phyloP scores from a whole-genome alignment of 1,140 invertebrate species.

The Aleiodes sp. region DNA sequence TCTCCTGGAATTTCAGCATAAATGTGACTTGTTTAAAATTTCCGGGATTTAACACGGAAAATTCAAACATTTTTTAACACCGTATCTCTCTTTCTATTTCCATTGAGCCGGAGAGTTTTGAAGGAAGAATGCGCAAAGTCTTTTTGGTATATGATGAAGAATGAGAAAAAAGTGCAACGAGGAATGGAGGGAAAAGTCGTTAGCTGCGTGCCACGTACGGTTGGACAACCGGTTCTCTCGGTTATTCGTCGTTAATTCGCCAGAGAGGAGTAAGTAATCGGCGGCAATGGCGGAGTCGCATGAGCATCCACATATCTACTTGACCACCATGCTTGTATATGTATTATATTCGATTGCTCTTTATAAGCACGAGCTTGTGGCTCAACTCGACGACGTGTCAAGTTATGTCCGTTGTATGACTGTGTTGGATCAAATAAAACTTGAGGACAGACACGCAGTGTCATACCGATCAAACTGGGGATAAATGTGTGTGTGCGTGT shows the following conservation, averaged over 20 bases:
- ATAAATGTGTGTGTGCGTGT: not conserved
- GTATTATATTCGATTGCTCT: not conserved
- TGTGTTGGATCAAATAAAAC: slow-evolving; percentile 10
- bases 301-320: slow-evolving; percentile 32
- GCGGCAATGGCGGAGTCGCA: slow-evolving; percentile 17
- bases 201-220: slow-evolving; percentile 50
- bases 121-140: too few species aligned
- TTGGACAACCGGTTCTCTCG: slow-evolving; percentile 58
- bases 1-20: too few species aligned
- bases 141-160: not conserved
- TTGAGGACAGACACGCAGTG: not conserved
- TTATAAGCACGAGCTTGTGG: slow-evolving; percentile 15
- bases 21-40: too few species aligned
- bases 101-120: not conserved
- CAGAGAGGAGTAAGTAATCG: slow-evolving; percentile 55
- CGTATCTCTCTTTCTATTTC: too few species aligned
- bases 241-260: slow-evolving; percentile 62
- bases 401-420: slow-evolving; percentile 23
- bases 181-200: slow-evolving; percentile 43
- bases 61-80: too few species aligned
- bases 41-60: too few species aligned
- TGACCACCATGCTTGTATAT: slow-evolving; percentile 49
- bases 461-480: slow-evolving; percentile 15
- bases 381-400: slow-evolving; percentile 36
- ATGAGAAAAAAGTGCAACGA: slow-evolving; percentile 9